These are phyloP conservation scores for Numenius arquata DNA, from an alignment of 2,113 vertebrate genomes.

Conservation along the genomic window DNA sequence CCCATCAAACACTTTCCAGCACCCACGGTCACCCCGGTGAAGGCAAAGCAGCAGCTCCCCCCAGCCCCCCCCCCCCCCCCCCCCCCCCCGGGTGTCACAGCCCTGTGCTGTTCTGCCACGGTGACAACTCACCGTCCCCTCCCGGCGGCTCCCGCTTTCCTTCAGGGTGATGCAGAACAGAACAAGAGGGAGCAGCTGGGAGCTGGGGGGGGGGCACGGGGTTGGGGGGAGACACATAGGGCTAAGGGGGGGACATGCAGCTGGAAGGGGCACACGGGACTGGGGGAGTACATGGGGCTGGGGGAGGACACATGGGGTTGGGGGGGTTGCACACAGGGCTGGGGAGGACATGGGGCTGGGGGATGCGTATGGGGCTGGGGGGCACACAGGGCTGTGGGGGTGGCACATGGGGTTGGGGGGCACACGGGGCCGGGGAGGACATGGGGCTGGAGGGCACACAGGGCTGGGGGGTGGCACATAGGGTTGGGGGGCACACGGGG, in stretches of 20 bases:
- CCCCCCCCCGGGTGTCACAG: background rate
- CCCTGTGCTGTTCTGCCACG: accelerated
- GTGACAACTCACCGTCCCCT: background rate
- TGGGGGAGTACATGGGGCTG: background rate
- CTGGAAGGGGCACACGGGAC: background rate
- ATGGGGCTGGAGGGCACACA: too few species aligned
- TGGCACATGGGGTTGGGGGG: too few species aligned
- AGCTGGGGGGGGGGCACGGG: background rate
- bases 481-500: too few species aligned
- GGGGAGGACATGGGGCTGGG: too few species aligned
- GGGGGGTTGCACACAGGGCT: background rate
- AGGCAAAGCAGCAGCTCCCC: background rate
- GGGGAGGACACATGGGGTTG: background rate
- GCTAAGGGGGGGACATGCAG: too few species aligned
- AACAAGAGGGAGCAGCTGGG: too few species aligned
- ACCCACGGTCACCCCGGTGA: background rate
- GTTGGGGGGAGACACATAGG: too few species aligned
- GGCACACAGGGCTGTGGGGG: background rate
- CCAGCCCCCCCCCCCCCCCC: background rate
- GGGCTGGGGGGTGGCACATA: background rate
- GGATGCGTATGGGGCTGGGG: too few species aligned
- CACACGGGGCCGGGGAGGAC: background rate
- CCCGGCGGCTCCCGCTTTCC: background rate
- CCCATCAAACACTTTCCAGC: background rate
- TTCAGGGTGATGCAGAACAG: background rate